These are phyloP conservation scores for Podarcis cretensis DNA, from an alignment of 2,113 vertebrate species.

Conservation along the genomic window DNA sequence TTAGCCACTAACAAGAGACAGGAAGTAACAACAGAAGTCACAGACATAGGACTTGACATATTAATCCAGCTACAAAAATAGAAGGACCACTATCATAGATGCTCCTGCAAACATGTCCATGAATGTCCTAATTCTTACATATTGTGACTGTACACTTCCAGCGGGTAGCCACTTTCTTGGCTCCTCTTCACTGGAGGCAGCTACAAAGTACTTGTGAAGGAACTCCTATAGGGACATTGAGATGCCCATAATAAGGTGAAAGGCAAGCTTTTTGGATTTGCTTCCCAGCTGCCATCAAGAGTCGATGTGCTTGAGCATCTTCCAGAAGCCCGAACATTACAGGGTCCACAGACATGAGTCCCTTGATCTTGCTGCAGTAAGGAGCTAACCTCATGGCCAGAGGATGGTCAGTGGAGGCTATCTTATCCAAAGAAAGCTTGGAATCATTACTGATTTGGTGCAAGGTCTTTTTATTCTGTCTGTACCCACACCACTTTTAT, in stretches of 20 bases:
- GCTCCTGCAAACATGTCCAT: constrained; percentile 63
- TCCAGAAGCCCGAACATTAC: too few species aligned
- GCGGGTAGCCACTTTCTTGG: constrained; percentile 29
- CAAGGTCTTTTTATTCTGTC: neutral
- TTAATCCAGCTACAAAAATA: constrained; percentile 59
- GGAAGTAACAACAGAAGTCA: constrained; percentile 54
- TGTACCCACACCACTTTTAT: neutral
- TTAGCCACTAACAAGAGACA: constrained; percentile 50
- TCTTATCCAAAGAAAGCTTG: too few species aligned
- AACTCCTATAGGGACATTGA: neutral
- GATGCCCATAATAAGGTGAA: neutral
- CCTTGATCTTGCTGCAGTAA: too few species aligned
- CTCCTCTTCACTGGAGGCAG: neutral
- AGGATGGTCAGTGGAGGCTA: too few species aligned
- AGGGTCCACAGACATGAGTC: too few species aligned
- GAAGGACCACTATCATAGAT: constrained; percentile 65
- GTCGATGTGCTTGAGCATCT: too few species aligned
- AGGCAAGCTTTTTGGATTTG: neutral
- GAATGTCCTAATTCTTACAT: constrained; percentile 53
- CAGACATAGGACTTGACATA: constrained; percentile 57
- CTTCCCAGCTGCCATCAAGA: neutral
- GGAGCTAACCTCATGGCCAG: too few species aligned
- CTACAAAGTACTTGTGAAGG: neutral
- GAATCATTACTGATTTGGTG: too few species aligned
- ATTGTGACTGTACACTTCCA: constrained; percentile 24